phyloP scores from a whole-genome alignment of 2,113 vertebrate species.

The Calidris pygmaea region DNA sequence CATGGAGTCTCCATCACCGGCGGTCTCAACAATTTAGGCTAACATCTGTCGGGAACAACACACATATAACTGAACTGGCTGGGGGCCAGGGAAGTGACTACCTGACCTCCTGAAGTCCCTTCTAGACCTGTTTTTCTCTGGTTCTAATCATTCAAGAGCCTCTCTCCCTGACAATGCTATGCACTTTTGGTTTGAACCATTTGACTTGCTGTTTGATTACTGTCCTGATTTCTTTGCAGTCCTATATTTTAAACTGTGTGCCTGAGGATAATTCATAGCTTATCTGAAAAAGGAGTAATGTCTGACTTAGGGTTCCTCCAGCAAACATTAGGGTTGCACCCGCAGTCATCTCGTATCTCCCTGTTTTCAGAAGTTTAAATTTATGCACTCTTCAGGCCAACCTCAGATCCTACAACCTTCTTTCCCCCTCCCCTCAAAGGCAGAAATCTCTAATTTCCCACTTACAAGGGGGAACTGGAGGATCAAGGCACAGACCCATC shows the following conservation, averaged over 20 bases:
- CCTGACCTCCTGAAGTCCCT: constrained; percentile 46
- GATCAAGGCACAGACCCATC: neutral
- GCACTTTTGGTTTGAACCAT: neutral
- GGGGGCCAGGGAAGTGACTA: constrained; percentile 48
- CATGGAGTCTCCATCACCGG: constrained; percentile 8
- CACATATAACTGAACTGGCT: constrained; percentile 24
- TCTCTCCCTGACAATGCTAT: neutral
- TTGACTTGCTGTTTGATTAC: neutral
- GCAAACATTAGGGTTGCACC: neutral
- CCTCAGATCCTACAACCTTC: neutral
- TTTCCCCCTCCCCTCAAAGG: neutral
- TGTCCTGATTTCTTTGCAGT: neutral
- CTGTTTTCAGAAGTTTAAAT: neutral
- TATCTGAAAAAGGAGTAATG: neutral
- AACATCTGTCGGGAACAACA: constrained; percentile 54
- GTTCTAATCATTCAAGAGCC: constrained; percentile 11
- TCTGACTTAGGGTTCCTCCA: neutral
- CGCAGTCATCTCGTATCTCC: neutral
- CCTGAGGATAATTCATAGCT: neutral
- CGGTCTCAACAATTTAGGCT: constrained; percentile 22
- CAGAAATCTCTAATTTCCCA: neutral
- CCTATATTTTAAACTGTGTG: neutral
- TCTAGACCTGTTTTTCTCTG: constrained; percentile 27
- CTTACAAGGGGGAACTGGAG: neutral
- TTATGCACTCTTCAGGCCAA: neutral